Conservation (phyloP, 2,113 vertebrate species). For the Aythya baeri region DNA sequence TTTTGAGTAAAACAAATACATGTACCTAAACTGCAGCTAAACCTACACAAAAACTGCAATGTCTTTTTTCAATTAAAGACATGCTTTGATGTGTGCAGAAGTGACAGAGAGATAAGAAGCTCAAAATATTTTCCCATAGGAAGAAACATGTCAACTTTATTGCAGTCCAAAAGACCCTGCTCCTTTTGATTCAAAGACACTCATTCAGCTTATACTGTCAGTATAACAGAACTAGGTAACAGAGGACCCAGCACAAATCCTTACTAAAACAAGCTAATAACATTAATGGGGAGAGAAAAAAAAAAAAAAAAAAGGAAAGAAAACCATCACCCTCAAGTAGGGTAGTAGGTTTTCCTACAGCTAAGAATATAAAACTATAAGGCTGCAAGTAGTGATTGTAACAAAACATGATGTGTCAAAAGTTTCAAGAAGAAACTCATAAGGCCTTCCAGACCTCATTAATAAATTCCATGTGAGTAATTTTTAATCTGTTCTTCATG, state of each 20-base stretch:
- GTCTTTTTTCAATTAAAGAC: not conserved
- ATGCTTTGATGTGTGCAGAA: not conserved
- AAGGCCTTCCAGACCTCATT: not conserved
- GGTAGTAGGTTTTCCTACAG: not conserved
- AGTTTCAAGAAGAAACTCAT: not conserved
- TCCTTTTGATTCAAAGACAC: not conserved
- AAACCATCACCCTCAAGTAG: not conserved
- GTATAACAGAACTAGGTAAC: not conserved
- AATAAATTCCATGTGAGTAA: not conserved
- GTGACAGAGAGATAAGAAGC: not conserved
- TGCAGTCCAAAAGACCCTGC: not conserved
- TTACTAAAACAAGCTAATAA: not conserved
- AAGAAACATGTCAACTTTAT: not conserved
- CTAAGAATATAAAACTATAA: not conserved
- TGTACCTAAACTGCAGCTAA: not conserved
- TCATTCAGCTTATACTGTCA: not conserved
- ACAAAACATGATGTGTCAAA: not conserved
- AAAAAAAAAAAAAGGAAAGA: too few species aligned
- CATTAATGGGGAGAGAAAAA: rapidly evolving
- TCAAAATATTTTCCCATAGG: not conserved
- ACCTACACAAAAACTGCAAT: not conserved
- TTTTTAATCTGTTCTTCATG: not conserved
- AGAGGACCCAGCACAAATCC: not conserved
- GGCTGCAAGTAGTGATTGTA: not conserved
- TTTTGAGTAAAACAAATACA: not conserved